Evolutionary conservation across 2,888 invertebrate genomes (phyloP).

Genomic region (Sesia apiformis): DNA sequence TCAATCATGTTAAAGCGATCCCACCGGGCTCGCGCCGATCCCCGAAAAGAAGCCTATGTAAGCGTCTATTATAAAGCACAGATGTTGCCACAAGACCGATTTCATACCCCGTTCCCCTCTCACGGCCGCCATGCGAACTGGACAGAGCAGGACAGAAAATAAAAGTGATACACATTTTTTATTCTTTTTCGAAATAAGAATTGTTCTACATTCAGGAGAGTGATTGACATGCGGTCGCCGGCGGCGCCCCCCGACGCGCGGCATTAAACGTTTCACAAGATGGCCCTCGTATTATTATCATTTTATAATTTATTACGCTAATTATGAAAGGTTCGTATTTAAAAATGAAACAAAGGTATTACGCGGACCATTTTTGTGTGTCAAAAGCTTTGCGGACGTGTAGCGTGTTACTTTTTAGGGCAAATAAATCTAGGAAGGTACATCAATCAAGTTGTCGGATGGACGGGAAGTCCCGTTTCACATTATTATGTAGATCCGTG

Average conservation of each 20-base stretch:
- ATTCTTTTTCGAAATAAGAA: conserved; percentile 68
- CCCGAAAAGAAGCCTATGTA: conserved; percentile 73
- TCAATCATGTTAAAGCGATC: conserved; percentile 74
- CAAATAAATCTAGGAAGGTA: conserved; percentile 66
- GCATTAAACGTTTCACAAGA: conserved; percentile 65
- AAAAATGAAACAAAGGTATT: conserved; percentile 70
- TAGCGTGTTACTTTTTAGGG: conserved; percentile 58
- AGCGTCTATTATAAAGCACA: conserved; percentile 72
- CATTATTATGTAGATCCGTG: conserved; percentile 69
- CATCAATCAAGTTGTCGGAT: conserved; percentile 72
- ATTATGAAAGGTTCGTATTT: conserved; percentile 67
- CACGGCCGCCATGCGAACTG: conserved; percentile 20
- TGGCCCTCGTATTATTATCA: conserved; percentile 68
- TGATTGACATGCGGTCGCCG: conserved; percentile 72
- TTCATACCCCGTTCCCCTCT: conserved; percentile 42
- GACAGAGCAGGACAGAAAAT: conserved; percentile 46
- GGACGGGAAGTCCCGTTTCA: conserved; percentile 62
- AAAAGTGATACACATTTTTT: conserved; percentile 64
- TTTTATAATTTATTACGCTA: conserved; percentile 74
- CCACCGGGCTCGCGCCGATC: conserved; percentile 66
- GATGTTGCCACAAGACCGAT: conserved; percentile 67
- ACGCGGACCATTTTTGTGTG: conserved; percentile 52
- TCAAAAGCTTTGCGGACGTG: conserved; percentile 60
- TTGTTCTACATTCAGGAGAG: conserved; percentile 69
- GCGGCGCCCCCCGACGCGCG: conserved; percentile 55